These are phyloP conservation scores for Nanorana parkeri DNA, from an alignment of 2,113 vertebrate genomes.

Conservation along the genomic window DNA sequence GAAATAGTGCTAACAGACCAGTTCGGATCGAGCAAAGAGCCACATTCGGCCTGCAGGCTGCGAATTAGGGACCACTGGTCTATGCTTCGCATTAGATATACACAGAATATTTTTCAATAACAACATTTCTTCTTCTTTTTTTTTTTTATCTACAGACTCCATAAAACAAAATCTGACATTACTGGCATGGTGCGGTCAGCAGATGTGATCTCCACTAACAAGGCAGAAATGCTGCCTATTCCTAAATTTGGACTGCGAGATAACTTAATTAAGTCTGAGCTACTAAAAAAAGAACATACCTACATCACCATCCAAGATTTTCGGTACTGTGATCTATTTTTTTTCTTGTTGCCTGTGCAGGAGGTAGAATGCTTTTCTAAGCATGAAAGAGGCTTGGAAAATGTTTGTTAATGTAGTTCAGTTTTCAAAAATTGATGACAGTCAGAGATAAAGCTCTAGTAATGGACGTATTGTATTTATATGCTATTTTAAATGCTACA, in stretches of 20 bases:
- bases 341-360: neutral
- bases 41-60: too few relatives aligned
- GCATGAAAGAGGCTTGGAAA: too few relatives aligned
- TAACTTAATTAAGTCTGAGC: conserved; percentile 86
- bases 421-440: too few relatives aligned
- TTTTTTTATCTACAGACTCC: conserved; percentile 69
- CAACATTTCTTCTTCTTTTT: neutral
- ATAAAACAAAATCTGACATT: conserved; percentile 73
- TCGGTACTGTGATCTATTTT: conserved; percentile 72
- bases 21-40: too few relatives aligned
- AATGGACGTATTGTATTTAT: too few relatives aligned
- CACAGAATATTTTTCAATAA: neutral
- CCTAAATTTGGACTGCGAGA: conserved; percentile 87
- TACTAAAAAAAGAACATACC: conserved; percentile 83
- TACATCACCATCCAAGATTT: conserved; percentile 86
- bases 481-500: too few relatives aligned
- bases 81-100: too few relatives aligned
- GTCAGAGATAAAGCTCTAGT: too few relatives aligned
- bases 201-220: conserved; percentile 75
- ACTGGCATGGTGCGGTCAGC: conserved; percentile 79
- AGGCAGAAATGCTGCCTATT: conserved; percentile 81
- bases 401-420: too few relatives aligned
- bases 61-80: too few relatives aligned
- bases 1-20: too few relatives aligned
- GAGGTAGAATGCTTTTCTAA: neutral